Evolutionary conservation across 2,797 vertebrate genomes (phyloP).

Genomic region (Ctenopoma multispine): DNA sequence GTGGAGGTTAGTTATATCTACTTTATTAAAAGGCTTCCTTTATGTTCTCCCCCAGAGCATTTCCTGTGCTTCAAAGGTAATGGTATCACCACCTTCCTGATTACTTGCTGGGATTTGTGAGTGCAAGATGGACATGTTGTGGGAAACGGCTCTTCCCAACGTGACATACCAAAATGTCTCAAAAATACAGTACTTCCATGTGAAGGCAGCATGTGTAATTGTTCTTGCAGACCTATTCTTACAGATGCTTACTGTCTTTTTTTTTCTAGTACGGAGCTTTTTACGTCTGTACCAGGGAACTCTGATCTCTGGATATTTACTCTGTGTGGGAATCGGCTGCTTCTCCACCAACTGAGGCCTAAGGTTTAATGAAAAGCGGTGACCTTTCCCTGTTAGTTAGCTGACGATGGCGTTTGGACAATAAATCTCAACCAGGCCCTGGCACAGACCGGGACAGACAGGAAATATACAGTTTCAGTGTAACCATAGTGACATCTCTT

Average conservation of each 20-base stretch:
- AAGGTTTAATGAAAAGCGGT: constrained; percentile 66
- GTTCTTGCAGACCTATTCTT: constrained; percentile 51
- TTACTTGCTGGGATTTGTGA: constrained; percentile 45
- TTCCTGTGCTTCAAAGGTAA: constrained; percentile 60
- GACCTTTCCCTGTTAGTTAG: constrained; percentile 67
- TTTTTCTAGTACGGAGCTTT: constrained; percentile 54
- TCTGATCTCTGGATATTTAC: constrained; percentile 71
- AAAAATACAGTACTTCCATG: constrained; percentile 31
- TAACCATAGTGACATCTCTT: constrained; percentile 77
- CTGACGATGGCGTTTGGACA: constrained; percentile 72
- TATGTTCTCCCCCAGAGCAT: constrained; percentile 53
- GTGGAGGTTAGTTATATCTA: constrained; percentile 40
- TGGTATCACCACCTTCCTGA: constrained; percentile 39
- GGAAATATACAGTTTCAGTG: constrained; percentile 85
- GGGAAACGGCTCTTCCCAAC: constrained; percentile 25
- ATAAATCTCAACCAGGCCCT: constrained; percentile 75
- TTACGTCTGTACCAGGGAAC: constrained; percentile 64
- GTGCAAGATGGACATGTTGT: constrained; percentile 45
- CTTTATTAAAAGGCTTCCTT: constrained; percentile 48
- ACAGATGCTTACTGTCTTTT: constrained; percentile 40
- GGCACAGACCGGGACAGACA: constrained; percentile 72
- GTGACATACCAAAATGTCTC: too few relatives aligned
- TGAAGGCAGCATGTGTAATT: constrained; percentile 51
- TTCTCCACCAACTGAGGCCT: constrained; percentile 58
- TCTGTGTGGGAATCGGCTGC: constrained; percentile 66